A percentile compares a stretch with the other conserved stretches of the same genome.
phyloP scores from a whole-genome alignment of 2,797 vertebrate genomes.

The Gorsachius magnificus region DNA sequence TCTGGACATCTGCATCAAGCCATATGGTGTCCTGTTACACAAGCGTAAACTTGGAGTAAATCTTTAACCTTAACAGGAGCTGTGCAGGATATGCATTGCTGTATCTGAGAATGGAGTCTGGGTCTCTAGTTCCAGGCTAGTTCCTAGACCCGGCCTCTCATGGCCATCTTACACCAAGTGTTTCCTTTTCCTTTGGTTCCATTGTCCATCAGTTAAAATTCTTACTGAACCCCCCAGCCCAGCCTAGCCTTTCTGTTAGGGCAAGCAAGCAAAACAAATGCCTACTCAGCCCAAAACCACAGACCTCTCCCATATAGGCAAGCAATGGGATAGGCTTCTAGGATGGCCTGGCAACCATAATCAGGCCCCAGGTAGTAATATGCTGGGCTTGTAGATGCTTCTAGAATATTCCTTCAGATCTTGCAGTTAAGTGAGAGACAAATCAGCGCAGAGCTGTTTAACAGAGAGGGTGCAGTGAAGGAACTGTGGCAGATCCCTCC shows the following conservation, averaged over 20 bases:
- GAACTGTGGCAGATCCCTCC: neutral
- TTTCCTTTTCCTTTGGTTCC: neutral
- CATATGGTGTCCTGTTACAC: neutral
- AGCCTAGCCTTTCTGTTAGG: neutral
- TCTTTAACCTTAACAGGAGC: constrained; percentile 19
- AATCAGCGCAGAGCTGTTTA: neutral
- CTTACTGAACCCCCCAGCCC: neutral
- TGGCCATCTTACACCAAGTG: neutral
- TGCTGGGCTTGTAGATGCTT: neutral
- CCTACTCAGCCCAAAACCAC: neutral
- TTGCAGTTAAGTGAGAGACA: neutral
- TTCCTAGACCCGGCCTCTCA: neutral
- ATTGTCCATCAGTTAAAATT: neutral
- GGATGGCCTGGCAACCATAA: neutral
- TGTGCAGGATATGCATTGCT: neutral
- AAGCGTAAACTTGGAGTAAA: constrained; percentile 1
- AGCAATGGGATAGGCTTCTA: neutral
- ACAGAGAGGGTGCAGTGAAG: neutral
- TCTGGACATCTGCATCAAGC: constrained; percentile 9
- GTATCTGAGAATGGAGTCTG: neutral
- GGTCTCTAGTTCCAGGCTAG: neutral
- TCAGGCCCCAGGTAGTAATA: neutral
- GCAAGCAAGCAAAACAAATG: neutral
- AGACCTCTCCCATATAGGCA: neutral
- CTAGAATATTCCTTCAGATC: neutral